These are phyloP conservation scores for Centropus bengalensis DNA, from an alignment of 2,113 vertebrate genomes.

Conservation along the genomic window DNA sequence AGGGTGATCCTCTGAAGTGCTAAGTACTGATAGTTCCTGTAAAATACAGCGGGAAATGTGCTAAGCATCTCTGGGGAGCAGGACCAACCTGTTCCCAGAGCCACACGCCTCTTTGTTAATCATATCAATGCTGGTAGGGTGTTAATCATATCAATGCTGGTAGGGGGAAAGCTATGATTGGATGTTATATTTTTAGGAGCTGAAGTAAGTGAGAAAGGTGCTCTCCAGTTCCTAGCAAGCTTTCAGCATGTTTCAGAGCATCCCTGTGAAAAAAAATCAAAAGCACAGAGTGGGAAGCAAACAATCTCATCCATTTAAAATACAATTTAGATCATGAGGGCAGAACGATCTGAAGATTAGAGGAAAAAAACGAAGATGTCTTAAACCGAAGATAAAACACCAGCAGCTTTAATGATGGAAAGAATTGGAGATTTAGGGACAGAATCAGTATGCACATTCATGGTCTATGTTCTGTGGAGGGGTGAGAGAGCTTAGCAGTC, in stretches of 20 bases:
- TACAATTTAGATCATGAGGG: background rate
- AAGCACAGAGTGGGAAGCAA: background rate
- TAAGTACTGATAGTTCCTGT: background rate
- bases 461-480: background rate
- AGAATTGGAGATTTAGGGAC: background rate
- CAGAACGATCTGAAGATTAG: background rate
- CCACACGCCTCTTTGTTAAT: background rate
- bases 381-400: background rate
- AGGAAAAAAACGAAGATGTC: background rate
- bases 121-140: accelerated
- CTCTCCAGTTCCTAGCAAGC: background rate
- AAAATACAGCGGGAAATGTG: background rate
- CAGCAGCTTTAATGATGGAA: background rate
- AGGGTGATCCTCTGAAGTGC: background rate
- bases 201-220: background rate
- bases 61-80: background rate
- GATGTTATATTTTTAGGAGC: background rate
- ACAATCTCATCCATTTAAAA: background rate
- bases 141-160: background rate
- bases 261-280: background rate
- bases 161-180: background rate
- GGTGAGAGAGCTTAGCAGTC: background rate
- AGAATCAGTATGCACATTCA: background rate
- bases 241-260: background rate
- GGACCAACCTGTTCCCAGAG: background rate